phyloP scores from a whole-genome alignment of 2,888 invertebrate genomes.

The Frankliniella intonsa region DNA sequence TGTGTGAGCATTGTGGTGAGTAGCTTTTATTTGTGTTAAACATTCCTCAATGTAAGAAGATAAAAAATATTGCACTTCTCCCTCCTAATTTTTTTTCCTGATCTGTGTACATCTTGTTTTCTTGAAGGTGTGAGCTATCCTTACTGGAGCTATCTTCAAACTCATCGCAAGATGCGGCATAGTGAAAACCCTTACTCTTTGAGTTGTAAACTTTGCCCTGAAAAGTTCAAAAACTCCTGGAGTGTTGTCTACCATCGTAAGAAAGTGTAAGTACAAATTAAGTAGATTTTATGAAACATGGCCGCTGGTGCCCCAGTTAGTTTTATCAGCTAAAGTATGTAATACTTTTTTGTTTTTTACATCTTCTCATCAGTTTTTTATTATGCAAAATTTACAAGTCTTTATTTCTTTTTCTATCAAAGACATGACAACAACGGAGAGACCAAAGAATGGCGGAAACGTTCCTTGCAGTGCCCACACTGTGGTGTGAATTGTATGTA shows the following conservation, averaged over 20 bases:
- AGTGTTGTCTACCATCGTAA: background rate
- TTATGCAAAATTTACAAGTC: too few relatives aligned
- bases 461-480: background rate
- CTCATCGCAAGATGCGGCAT: conserved; percentile 4
- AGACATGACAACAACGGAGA: background rate
- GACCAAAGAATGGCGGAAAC: background rate
- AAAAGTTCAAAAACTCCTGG: conserved; percentile 8
- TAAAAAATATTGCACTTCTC: too few relatives aligned
- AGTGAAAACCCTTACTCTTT: background rate
- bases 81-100: too few relatives aligned
- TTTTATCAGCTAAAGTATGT: too few relatives aligned
- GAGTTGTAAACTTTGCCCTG: background rate
- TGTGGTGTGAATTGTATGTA: conserved; percentile 3
- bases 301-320: too few relatives aligned
- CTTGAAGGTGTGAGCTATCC: conserved; percentile 5
- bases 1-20: conserved; percentile 13
- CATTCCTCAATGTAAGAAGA: too few relatives aligned
- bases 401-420: background rate
- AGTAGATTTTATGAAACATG: background rate
- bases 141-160: background rate
- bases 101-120: background rate
- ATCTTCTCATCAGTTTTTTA: too few relatives aligned
- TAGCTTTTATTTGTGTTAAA: too few relatives aligned
- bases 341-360: too few relatives aligned
- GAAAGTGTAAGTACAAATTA: background rate